Evolutionary conservation across 2,888 invertebrate genomes (phyloP).

Genomic region (Tipula unca): DNA sequence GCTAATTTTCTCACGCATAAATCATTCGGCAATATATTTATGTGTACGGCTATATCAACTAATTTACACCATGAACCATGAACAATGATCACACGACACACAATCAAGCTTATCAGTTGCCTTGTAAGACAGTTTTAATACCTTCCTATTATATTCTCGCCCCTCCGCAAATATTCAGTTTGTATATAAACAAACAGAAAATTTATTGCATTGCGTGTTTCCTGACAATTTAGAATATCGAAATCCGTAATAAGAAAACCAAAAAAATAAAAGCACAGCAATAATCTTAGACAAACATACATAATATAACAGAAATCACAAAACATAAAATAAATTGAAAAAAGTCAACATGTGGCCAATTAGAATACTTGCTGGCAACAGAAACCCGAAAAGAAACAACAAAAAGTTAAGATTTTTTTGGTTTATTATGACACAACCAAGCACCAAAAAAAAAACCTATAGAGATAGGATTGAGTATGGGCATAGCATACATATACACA

Average conservation of each 20-base stretch:
- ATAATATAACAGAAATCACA: background rate
- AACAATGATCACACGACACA: background rate
- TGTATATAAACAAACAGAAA: background rate
- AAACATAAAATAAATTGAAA: background rate
- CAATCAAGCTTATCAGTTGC: background rate
- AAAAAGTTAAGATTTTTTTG: background rate
- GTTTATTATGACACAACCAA: background rate
- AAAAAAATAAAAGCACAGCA: background rate
- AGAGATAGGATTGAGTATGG: background rate
- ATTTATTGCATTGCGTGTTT: background rate
- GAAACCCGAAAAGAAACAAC: background rate
- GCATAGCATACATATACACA: background rate
- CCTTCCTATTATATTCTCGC: background rate
- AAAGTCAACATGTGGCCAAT: constrained; percentile 14
- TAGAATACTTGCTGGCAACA: background rate
- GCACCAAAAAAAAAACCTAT: background rate
- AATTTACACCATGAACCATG: background rate
- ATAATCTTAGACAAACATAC: background rate
- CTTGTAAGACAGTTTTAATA: background rate
- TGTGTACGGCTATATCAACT: background rate
- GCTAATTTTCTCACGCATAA: background rate
- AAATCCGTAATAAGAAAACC: background rate
- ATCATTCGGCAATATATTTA: background rate
- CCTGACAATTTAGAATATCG: background rate
- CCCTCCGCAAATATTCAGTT: background rate